Conservation (phyloP, 2,888 invertebrate species). For the Phasia obesa region DNA sequence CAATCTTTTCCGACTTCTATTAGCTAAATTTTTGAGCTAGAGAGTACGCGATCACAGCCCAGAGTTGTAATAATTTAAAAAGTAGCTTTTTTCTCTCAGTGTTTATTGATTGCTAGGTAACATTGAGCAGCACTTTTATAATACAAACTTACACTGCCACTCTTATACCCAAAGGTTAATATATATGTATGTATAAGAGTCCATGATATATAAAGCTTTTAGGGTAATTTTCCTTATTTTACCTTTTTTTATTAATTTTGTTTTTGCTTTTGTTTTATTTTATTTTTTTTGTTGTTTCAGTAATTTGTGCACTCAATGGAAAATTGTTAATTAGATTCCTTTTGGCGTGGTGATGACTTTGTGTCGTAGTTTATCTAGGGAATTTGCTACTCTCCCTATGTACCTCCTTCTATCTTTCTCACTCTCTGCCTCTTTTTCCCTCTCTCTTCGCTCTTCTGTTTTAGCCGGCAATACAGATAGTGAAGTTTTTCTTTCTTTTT, state of each 20-base stretch:
- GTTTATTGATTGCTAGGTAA: neutral
- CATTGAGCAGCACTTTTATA: neutral
- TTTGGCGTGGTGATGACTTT: conserved; percentile 78
- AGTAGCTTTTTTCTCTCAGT: conserved; percentile 26
- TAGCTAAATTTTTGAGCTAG: too few relatives aligned
- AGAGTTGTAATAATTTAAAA: too few relatives aligned
- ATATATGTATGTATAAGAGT: neutral
- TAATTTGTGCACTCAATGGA: conserved; percentile 82
- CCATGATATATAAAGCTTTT: conserved; percentile 6
- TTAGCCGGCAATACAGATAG: neutral
- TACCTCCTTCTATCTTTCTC: neutral
- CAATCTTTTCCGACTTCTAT: too few relatives aligned
- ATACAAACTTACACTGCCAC: neutral
- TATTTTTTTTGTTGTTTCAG: conserved; percentile 72
- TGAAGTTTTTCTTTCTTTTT: conserved; percentile 6
- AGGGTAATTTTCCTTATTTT: too few relatives aligned
- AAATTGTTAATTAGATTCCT: conserved; percentile 83
- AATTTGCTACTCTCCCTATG: conserved; percentile 49
- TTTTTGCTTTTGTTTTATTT: conserved; percentile 27
- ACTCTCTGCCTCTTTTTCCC: neutral
- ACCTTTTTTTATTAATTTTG: too few relatives aligned
- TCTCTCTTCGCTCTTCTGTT: neutral
- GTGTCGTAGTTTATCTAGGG: conserved; percentile 72
- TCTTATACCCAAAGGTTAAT: neutral
- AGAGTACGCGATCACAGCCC: too few relatives aligned